Conservation (phyloP, 2,888 invertebrate genomes). For the Embidobia sp. region DNA sequence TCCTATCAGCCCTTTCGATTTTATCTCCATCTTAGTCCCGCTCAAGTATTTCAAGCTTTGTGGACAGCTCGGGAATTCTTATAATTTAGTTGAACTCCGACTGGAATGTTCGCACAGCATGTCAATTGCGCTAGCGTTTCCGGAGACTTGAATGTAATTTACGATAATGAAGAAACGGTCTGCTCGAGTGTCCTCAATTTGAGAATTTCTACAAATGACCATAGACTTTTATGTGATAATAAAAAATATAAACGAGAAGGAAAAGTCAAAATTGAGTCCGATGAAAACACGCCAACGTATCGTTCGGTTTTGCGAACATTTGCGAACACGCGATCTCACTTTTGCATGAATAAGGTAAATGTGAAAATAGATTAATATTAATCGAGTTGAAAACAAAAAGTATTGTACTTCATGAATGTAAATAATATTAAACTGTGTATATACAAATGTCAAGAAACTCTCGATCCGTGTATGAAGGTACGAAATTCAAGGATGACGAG, state of each 20-base stretch:
- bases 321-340: too few relatives aligned
- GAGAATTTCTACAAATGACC: slow-evolving; percentile 50
- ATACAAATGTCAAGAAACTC: slow-evolving; percentile 40
- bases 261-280: slow-evolving; percentile 5
- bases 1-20: slow-evolving; percentile 32
- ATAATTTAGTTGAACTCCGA: slow-evolving; percentile 61
- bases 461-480: slow-evolving; percentile 44
- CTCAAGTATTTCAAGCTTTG: slow-evolving; percentile 55
- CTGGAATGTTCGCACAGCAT: slow-evolving; percentile 62
- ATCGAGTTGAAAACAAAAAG: too few relatives aligned
- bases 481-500: slow-evolving; percentile 67
- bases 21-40: slow-evolving; percentile 30
- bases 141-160: slow-evolving; percentile 62
- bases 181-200: slow-evolving; percentile 42
- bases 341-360: too few relatives aligned
- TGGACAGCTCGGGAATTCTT: slow-evolving; percentile 64
- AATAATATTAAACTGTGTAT: background rate
- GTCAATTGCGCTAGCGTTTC: slow-evolving; percentile 59
- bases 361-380: too few relatives aligned
- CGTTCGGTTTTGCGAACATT: slow-evolving; percentile 14
- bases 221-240: slow-evolving; percentile 33
- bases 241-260: slow-evolving; percentile 31
- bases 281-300: background rate
- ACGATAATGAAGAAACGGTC: slow-evolving; percentile 65
- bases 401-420: too few relatives aligned